Conservation (phyloP, 2,113 vertebrate species). For the Plestiodon gilberti region DNA sequence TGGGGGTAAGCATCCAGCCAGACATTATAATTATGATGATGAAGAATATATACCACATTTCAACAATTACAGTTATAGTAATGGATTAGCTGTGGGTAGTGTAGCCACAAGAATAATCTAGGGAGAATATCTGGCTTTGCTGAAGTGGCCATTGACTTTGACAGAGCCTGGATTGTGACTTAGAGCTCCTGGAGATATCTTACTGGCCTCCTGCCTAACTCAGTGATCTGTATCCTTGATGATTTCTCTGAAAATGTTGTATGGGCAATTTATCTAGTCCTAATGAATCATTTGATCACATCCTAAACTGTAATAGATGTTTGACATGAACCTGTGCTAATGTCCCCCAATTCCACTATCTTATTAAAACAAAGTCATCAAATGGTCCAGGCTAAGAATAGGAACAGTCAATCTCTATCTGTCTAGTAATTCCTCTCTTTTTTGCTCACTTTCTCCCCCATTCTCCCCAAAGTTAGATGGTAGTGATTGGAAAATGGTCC, state of each 20-base stretch:
- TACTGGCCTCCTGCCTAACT: not conserved
- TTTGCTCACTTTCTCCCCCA: not conserved
- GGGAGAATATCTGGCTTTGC: not conserved
- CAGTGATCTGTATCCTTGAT: not conserved
- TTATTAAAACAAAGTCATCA: not conserved
- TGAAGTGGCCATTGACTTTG: not conserved
- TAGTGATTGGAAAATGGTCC: conserved; percentile 11
- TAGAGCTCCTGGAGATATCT: not conserved
- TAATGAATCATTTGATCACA: conserved; percentile 13
- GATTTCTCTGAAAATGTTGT: conserved; percentile 18
- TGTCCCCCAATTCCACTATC: not conserved
- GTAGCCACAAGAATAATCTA: not conserved
- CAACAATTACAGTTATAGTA: not conserved
- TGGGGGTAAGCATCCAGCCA: no score
- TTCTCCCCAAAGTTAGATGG: conserved; percentile 15
- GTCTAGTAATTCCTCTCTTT: not conserved
- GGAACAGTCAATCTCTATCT: not conserved
- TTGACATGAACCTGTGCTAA: conserved; percentile 5
- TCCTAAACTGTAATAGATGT: conserved; percentile 28
- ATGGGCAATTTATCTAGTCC: conserved; percentile 12
- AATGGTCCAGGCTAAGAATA: conserved; percentile 24
- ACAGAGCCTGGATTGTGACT: not conserved
- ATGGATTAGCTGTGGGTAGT: not conserved
- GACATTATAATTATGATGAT: not conserved
- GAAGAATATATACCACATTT: no score